Base-by-base conservation (phyloP, 1,140 invertebrate species). In the Triops cancriformis region DNA sequence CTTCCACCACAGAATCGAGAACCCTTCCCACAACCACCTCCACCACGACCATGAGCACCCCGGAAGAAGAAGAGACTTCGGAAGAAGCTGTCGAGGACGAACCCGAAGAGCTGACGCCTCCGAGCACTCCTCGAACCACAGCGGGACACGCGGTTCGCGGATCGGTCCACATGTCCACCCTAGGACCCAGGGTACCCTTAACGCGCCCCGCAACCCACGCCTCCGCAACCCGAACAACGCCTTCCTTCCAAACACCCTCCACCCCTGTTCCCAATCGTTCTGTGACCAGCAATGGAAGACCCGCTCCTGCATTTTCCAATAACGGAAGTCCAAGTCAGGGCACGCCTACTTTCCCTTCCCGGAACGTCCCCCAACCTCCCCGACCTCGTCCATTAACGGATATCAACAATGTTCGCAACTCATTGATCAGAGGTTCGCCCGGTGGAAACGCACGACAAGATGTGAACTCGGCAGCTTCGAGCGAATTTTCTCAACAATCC, bases 151-250 rank as follows among this genome's bases (percentile, higher is more conserved):
- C 26, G 11, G 28, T 26, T 78, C 18, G 74, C 73, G 1, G 26
- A 28, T 28, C 77, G 4, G 31, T 43, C 27, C 6, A 73, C 72
- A 45, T 45, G 31, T 42, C 73, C 18, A 42, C 37, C n/a, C 45
- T 45, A 43, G 74, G 37, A 31, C 11, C 23, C 28, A 64, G 37
- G 37, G 23, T 11, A 26, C 26, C 23, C 4, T 31, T 42, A 26
- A 76, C 37, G 3, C 12, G 18, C 0, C 72, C 79, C 45, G 37
- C 79, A 9, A 43, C 78, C 82, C 14, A 84, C 83, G 0, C 82
- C 81, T 18, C 75, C 82, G 26, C 83, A 1, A 82, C 83, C 1
- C 82, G 82, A 27, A 83, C 84, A n/a, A 84, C 85, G 0, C 80
- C 80, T 23, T 80, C 76, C 14, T 80, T 27, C 77, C 72, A 76